A percentile compares a stretch with the other conserved stretches of the same genome.
These are phyloP conservation scores for Scomber japonicus DNA, from an alignment of 2,113 vertebrate species.

Conservation along the genomic window DNA sequence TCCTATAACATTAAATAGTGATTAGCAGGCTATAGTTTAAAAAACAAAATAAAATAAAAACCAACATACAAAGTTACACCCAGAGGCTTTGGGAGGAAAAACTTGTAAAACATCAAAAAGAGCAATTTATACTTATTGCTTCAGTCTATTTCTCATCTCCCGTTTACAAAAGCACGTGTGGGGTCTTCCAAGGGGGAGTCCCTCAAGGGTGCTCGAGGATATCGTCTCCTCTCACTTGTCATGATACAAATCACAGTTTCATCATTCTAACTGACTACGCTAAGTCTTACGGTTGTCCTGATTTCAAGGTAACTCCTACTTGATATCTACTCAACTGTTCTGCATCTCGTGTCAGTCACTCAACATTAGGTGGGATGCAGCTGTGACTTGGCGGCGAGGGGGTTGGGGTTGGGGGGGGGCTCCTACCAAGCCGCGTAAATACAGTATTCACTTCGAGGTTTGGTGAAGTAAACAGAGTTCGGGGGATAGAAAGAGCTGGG, in stretches of 20 bases:
- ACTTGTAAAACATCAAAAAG: constrained; percentile 71
- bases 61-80: constrained; percentile 72
- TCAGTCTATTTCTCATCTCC: constrained; percentile 74
- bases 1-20: constrained; percentile 86
- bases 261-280: constrained; percentile 75
- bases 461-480: constrained; percentile 47
- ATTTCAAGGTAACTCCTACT: constrained; percentile 71
- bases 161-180: constrained; percentile 66
- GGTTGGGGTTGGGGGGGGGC: constrained; percentile 2
- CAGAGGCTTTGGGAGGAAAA: constrained; percentile 67
- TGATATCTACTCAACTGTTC: constrained; percentile 68
- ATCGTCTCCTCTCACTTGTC: constrained; percentile 50
- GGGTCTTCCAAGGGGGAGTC: constrained; percentile 58
- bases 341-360: constrained; percentile 61
- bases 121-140: constrained; percentile 83
- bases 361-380: constrained; percentile 53
- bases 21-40: constrained; percentile 82
- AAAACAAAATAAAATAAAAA: constrained; percentile 36
- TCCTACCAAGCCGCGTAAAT: constrained; percentile 59
- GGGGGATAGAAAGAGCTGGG: constrained; percentile 26
- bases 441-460: constrained; percentile 51
- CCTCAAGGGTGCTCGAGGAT: constrained; percentile 47
- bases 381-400: constrained; percentile 22
- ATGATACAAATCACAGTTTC: constrained; percentile 76
- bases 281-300: constrained; percentile 74